phyloP scores from a whole-genome alignment of 2,888 invertebrate species.

The Agrilus mali region DNA sequence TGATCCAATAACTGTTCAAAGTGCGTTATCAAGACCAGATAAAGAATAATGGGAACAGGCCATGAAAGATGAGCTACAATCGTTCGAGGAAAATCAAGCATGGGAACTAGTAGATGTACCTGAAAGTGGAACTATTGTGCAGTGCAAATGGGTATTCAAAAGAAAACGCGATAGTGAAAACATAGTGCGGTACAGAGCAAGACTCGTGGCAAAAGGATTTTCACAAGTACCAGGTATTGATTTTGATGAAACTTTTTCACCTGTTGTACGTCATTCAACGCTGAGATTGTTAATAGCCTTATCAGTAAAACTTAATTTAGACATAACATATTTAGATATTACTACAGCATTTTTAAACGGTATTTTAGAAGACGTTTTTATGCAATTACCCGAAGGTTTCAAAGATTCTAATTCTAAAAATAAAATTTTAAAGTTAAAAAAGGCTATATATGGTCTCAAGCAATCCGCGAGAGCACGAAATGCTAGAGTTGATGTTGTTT shows the following conservation, averaged over 20 bases:
- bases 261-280: slow-evolving; percentile 8
- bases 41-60: slow-evolving; percentile 14
- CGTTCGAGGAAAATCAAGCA: slow-evolving; percentile 18
- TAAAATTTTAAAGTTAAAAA: slow-evolving; percentile 5
- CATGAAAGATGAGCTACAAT: slow-evolving; percentile 18
- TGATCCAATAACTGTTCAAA: slow-evolving; percentile 12
- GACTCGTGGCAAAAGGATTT: too few relatives aligned
- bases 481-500: slow-evolving; percentile 2
- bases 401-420: background rate
- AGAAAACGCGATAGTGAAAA: slow-evolving; percentile 14
- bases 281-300: slow-evolving; percentile 11
- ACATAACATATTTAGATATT: too few relatives aligned
- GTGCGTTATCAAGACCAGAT: slow-evolving; percentile 18
- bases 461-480: slow-evolving; percentile 5
- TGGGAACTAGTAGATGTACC: slow-evolving; percentile 18
- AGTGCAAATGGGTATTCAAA: slow-evolving; percentile 22
- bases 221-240: slow-evolving; percentile 4
- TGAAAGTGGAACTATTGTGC: slow-evolving; percentile 12
- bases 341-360: slow-evolving; percentile 18
- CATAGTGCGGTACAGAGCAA: slow-evolving; percentile 9
- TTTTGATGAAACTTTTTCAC: slow-evolving; percentile 10
- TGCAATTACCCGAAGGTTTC: slow-evolving; percentile 5
- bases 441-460: slow-evolving; percentile 6
- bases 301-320: slow-evolving; percentile 9
- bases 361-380: background rate